Evolutionary conservation across 2,113 vertebrate genomes (phyloP).

Genomic region (Corydoras sp.): DNA sequence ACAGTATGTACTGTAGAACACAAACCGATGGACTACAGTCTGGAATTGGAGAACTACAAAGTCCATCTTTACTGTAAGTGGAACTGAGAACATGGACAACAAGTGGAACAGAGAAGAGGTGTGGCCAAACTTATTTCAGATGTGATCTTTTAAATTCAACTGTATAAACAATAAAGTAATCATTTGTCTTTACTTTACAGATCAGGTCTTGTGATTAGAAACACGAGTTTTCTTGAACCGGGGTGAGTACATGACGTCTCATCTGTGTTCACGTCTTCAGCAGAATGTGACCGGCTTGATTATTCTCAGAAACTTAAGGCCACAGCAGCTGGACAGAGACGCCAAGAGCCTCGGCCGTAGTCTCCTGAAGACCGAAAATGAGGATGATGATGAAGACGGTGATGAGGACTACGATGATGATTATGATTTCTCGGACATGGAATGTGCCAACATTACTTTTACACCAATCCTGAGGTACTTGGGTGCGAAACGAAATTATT

Average conservation of each 20-base stretch:
- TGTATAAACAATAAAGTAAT: not conserved
- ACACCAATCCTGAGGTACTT: constrained; percentile 79
- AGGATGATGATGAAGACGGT: constrained; percentile 69
- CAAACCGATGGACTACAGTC: no score
- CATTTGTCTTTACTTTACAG: constrained; percentile 52
- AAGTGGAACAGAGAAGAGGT: no score
- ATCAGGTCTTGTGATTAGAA: constrained; percentile 70
- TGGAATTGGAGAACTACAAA: no score
- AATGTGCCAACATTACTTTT: constrained; percentile 67
- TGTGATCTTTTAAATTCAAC: not conserved
- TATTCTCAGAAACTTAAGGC: constrained; percentile 36
- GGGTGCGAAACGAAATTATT: not conserved
- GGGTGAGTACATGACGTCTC: constrained; percentile 63
- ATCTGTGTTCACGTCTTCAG: not conserved
- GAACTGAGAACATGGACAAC: no score
- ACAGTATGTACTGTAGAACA: no score
- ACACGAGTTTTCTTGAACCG: constrained; percentile 69
- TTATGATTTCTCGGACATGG: constrained; percentile 71
- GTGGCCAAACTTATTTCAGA: no score
- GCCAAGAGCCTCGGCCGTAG: constrained; percentile 68
- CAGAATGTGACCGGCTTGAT: no score
- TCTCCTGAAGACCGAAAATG: constrained; percentile 64
- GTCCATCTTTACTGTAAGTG: no score
- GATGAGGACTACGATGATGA: constrained; percentile 72
- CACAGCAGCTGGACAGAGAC: constrained; percentile 62